phyloP scores from a whole-genome alignment of 2,797 vertebrate species.

The Cyclura pinguis region DNA sequence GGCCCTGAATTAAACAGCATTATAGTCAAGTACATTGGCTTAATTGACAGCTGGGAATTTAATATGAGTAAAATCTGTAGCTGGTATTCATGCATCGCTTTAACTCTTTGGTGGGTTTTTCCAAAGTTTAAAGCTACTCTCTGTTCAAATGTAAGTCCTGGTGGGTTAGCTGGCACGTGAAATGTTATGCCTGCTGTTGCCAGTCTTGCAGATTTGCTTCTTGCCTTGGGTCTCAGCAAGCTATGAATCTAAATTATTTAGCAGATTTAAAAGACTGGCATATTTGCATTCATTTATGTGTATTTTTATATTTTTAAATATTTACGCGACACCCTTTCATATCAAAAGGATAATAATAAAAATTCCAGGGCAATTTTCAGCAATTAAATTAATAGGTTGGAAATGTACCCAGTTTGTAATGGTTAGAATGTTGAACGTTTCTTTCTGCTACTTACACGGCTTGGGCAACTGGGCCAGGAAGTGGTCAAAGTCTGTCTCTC shows the following conservation, averaged over 20 bases:
- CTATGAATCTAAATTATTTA: not conserved
- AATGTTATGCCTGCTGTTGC: not conserved
- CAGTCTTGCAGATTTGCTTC: not conserved
- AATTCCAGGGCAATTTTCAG: too few relatives aligned
- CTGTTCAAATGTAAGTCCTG: not conserved
- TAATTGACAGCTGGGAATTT: slow-evolving; percentile 80
- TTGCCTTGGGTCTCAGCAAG: not conserved
- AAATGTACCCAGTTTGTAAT: too few relatives aligned
- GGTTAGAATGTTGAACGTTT: too few relatives aligned
- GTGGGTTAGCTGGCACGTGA: not conserved
- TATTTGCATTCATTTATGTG: not conserved
- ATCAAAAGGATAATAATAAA: too few relatives aligned
- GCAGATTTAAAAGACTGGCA: not conserved
- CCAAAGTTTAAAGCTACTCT: not conserved
- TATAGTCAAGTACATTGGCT: slow-evolving; percentile 70
- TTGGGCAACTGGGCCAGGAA: too few relatives aligned
- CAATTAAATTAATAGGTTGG: too few relatives aligned
- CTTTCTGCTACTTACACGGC: too few relatives aligned
- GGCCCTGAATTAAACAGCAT: slow-evolving; percentile 76
- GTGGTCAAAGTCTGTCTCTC: too few relatives aligned
- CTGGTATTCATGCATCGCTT: slow-evolving; percentile 56
- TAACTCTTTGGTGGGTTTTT: slow-evolving; percentile 66
- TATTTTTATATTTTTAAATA: not conserved
- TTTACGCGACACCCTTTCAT: not conserved
- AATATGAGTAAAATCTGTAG: slow-evolving; percentile 74